Evolutionary conservation across 64 coral and sea anemone species (phyloP), one percentile per base, ranked within the genome.

Genomic region (Trachythela sp.): DNA sequence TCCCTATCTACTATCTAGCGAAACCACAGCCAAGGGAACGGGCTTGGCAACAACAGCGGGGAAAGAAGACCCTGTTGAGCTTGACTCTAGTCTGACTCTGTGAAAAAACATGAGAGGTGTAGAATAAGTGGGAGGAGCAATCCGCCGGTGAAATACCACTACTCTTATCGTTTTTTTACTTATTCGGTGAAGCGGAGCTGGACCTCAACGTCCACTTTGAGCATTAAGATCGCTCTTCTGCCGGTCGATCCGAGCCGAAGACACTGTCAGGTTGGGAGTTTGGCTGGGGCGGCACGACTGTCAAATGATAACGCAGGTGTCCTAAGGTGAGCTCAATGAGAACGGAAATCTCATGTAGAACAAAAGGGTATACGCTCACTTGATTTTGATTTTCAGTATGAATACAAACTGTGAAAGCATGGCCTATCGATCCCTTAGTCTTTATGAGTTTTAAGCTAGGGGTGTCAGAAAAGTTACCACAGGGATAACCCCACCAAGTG

Each of bases 201-300:
- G 71, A 77, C 71, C 36, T 77, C 71, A 31, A 32, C 30, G 29
- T 39, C 71, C 29, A 32, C 36, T 77, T 77, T 68, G 3, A 68
- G 59, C 59, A 31, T 68, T 68, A 68, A 68, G 20, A 68, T 68
- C 59, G 59, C 59, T 32, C 29, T 77, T 77, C 71, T 35, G 71
- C 71, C 71, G 71, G 31, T 77, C 31, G 71, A 77, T 77, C 71
- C 31, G 71, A 77, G 31, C 31, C 71, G 17, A 77, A 77, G 71
- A 77, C 71, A 77, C 71, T 77, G 71, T 77, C 71, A 77, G 71
- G 71, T 77, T 39, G 71, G 24, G 71, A 77, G 71, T 77, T 77
- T 39, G 71, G 71, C 36, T 77, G 71, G 71, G 71, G 30, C 31
- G 71, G 71, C 71, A 77, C 31, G 71, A 77, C 71, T 77, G 71